A percentile compares a stretch with the other conserved stretches of the same genome.
These are phyloP conservation scores for Heteractis magnifica DNA, from an alignment of 92 coral and sea anemone genomes.

Conservation along the genomic window DNA sequence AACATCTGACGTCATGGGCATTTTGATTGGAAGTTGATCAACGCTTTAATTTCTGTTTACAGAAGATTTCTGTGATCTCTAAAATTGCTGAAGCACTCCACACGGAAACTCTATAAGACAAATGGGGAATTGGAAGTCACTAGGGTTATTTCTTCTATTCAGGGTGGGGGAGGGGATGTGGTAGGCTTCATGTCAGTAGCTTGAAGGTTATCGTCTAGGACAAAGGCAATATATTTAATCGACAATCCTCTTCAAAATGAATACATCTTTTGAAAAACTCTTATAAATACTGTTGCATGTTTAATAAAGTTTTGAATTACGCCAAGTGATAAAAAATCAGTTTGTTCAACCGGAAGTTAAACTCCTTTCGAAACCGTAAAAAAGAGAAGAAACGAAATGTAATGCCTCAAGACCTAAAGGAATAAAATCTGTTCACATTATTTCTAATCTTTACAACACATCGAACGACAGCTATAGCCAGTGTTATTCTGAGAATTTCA, in stretches of 20 bases:
- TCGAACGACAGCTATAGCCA: not conserved
- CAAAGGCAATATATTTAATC: not conserved
- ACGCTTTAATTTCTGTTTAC: conserved; percentile 5
- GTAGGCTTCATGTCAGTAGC: too few species aligned
- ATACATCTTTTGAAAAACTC: not conserved
- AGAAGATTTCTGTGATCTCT: not conserved
- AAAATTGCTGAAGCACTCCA: conserved; percentile 2
- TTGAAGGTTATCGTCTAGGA: too few species aligned
- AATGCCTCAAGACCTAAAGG: not conserved
- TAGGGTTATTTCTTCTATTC: not conserved
- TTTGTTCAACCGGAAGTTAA: not conserved
- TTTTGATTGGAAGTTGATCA: not conserved
- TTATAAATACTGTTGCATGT: not conserved
- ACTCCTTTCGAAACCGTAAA: not conserved
- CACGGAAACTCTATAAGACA: not conserved
- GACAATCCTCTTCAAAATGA: not conserved
- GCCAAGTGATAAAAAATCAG: not conserved
- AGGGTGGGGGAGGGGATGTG: not conserved
- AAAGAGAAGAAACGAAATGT: not conserved
- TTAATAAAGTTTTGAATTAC: not conserved
- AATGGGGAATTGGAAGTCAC: not conserved
- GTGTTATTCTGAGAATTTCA: too few species aligned
- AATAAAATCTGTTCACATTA: not conserved
- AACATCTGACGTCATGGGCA: not conserved
- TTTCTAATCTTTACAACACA: not conserved